A percentile compares a stretch with the other conserved stretches of the same genome.
These are phyloP conservation scores for Triplophysa bombifrons DNA, from an alignment of 2,797 vertebrate species.

Conservation along the genomic window DNA sequence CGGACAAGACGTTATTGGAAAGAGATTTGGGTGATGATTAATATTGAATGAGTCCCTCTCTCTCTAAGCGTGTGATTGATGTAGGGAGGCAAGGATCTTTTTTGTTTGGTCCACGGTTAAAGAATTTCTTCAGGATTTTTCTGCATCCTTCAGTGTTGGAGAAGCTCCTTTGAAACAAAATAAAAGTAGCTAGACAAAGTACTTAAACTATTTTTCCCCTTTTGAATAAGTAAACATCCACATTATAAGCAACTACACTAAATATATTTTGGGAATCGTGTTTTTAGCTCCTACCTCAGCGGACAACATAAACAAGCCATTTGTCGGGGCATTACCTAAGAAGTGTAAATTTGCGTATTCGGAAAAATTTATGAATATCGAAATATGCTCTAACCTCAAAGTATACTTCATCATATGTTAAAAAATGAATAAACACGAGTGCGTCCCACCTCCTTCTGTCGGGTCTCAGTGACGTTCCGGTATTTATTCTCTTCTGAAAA, in stretches of 20 bases:
- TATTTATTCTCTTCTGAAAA: conserved; percentile 65
- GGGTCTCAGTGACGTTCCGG: conserved; percentile 50
- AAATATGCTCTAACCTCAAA: neutral
- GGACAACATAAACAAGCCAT: neutral
- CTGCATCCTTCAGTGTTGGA: neutral
- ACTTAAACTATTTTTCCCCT: neutral
- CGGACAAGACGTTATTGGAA: conserved; percentile 39
- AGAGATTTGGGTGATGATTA: conserved; percentile 52
- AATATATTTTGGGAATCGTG: neutral
- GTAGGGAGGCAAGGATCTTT: neutral
- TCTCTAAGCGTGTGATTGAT: conserved; percentile 13
- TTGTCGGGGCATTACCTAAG: neutral
- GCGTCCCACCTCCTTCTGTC: conserved; percentile 47
- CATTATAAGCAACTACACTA: neutral
- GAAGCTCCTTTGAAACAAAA: neutral
- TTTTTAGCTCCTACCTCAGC: neutral
- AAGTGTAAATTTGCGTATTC: neutral
- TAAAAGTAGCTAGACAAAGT: neutral
- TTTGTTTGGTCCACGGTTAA: conserved; percentile 4
- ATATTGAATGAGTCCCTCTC: conserved; percentile 39
- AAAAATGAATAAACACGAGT: conserved; percentile 27
- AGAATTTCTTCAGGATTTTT: neutral
- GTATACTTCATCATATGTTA: neutral
- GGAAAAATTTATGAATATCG: neutral
- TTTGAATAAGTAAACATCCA: neutral